These are phyloP conservation scores for Maniola hyperantus DNA, from an alignment of 2,888 invertebrate genomes.

Conservation along the genomic window DNA sequence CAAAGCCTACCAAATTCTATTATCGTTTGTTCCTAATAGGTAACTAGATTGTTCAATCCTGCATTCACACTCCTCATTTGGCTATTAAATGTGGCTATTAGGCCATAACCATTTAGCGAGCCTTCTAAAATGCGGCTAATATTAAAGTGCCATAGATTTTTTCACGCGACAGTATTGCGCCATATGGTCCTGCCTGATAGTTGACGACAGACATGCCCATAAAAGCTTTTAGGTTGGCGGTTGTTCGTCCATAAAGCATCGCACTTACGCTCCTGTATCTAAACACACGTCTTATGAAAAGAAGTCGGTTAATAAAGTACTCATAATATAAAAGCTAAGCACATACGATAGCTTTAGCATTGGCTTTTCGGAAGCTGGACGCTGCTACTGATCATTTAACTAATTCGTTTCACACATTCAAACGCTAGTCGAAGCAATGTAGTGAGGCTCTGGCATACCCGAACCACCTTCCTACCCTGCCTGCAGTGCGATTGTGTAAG, in stretches of 20 bases:
- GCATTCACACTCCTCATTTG: no score
- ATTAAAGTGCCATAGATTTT: slow-evolving; percentile 40
- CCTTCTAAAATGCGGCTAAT: background rate
- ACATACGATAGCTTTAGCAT: no score
- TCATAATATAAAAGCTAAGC: no score
- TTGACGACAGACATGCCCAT: slow-evolving; percentile 68
- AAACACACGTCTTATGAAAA: slow-evolving; percentile 27
- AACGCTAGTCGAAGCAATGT: no score
- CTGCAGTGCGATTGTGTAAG: no score
- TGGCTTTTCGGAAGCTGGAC: no score
- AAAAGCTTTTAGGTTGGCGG: slow-evolving; percentile 70
- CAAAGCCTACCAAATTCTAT: no score
- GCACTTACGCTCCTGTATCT: slow-evolving; percentile 38
- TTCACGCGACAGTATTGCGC: slow-evolving; percentile 61
- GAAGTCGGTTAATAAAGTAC: background rate
- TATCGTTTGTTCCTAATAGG: slow-evolving; percentile 4
- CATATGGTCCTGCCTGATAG: slow-evolving; percentile 68
- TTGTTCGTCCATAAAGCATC: slow-evolving; percentile 56
- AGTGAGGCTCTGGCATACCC: no score
- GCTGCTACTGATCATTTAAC: no score
- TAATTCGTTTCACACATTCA: no score
- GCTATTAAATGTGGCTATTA: background rate
- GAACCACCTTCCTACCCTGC: no score
- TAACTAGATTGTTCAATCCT: no score
- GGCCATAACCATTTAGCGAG: background rate